Base-by-base conservation (phyloP, 2,113 vertebrate species). In the Rattus rattus region DNA sequence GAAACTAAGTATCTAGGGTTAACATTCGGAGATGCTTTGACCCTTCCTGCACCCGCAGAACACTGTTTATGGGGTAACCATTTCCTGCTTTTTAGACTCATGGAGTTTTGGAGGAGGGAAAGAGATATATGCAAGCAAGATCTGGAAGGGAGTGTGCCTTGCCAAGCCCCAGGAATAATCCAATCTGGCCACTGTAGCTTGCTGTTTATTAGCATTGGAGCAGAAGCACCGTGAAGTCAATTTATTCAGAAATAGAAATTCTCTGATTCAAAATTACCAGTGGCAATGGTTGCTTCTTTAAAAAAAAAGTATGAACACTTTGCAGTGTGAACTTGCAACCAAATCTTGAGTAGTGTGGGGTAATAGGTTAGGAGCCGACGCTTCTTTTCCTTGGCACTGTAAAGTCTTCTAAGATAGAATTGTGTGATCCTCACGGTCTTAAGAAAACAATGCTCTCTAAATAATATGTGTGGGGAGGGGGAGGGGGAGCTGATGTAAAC, bases 331-430 rank as follows among this genome's bases (percentile, higher is more conserved):
- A 63, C 67, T 91, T 1, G 9, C 76, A 69, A 75, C 2, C 88
- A 79, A 91, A 65, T 77, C 6, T 47, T 30, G 6, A 76, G 19
- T 28, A 4, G 22, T 72, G 3, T 47, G 49, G 19, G 39, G 70
- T 30, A 73, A 88, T 80, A 76, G 76, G 49, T 67, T 54, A 94
- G 77, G 75, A 73, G 7, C 6, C 56, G 33, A 2, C 75, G 1
- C 61, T 65, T 91, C 30, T 69, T 69, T 94, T 79, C 73, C 12
- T 80, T 49, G 14, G 4, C 47, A 12, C 80, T 93, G 93, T 89
- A 69, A 89, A 76, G 39, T 76, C 90, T 94, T 93, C 92, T 92
- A 36, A 94, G 90, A 84, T 75, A 92, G 92, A 94, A 3, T 30
- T 67, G 5, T 14, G 49, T 92, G 52, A 69, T 24, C 30, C 56